Evolutionary conservation across 2,888 invertebrate species (phyloP), one percentile per base, ranked within the genome.

Genomic region (Geotrupes spiniger): DNA sequence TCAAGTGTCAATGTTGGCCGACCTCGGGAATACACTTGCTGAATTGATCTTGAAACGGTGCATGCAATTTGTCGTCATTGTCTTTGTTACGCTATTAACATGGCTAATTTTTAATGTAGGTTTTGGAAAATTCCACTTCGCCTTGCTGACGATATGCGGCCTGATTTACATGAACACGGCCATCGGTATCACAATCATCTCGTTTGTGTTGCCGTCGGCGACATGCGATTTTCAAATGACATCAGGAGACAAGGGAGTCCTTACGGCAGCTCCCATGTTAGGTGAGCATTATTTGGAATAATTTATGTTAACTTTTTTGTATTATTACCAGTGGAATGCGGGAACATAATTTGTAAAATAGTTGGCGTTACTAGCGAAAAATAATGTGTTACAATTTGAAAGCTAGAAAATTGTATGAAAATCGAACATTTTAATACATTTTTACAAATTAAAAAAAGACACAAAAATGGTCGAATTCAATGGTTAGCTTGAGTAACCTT

Each of bases 131-230:
- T 92, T 91, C 74, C 91, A 92, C 70, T 83, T 84, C 66, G 79
- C 83, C 60, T 75, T 92, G 58, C 73, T 90, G 69, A 78, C 85
- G 47, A 73, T 91, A 71, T 85, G 86, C 62, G 90, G 90, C 14
- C 76, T 89, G 65, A 89, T 91, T 54, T 90, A 89, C 69, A 76
- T 89, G 58, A 89, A 89, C 75, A 89, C 89, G 36, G 89, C 91
- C 45, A 81, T 92, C 56, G 89, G 87, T 25, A 84, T 87, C 63
- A 85, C 86, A 40, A 88, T 84, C 58, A 79, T 91, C 52, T 90
- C 90, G 33, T 89, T 92, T 68, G 85, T 92, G 48, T 73, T 92
- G 49, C 91, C 92, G 3, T 82, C 90, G 2, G 91, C 89, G 39
- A 85, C 86, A 68, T 89, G 89, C 74, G 89, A 89, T 73, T 88